Evolutionary conservation across 2,888 invertebrate genomes (phyloP), one percentile per base, ranked within the genome.

Genomic region (Pycnomerus fuliginosus): DNA sequence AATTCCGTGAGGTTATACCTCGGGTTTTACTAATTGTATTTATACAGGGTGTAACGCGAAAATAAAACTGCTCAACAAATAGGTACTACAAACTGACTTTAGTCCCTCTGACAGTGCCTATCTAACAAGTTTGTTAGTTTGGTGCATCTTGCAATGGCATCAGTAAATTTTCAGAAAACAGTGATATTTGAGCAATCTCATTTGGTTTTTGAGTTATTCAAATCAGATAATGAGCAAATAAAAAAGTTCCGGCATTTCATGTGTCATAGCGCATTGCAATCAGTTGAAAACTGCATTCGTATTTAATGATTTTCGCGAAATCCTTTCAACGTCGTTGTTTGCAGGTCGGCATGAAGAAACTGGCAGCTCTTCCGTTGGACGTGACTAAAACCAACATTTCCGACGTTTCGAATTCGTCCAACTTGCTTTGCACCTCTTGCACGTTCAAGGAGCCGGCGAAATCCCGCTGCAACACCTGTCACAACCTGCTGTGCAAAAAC

Each of bases 371-470:
- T 56, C 87, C 87, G 27, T 82, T 87, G 55, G 94, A 96, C 72
- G 90, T 90, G 71, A 87, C 93, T 60, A 80, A 87, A 55, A 87
- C 89, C 43, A 90, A 90, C 71, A 84, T 90, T 67, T 74, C 89
- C 59, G 90, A 90, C 73, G 84, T 90, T 66, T 85, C 87, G 20
- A 84, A 87, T 37, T 76, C 84, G 55, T 48, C 65, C 11, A 78
- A 72, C 53, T 75, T 76, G 63, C 85, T 87, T 52, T 96, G 96
- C 75, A 93, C 94, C 39, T 93, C 94, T 53, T 97, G 96, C 78
- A 96, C 94, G 70, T 89, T 93, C 61, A 92, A 92, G 75, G 94
- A 95, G 74, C 85, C 87, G 61, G 95, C 95, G 10, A 88, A 94
- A 34, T 94, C 95, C 7, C 83, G 93, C 48, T 97, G 96, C 75